These are phyloP conservation scores for Trachurus trachurus DNA, from an alignment of 2,797 vertebrate species.

Conservation along the genomic window DNA sequence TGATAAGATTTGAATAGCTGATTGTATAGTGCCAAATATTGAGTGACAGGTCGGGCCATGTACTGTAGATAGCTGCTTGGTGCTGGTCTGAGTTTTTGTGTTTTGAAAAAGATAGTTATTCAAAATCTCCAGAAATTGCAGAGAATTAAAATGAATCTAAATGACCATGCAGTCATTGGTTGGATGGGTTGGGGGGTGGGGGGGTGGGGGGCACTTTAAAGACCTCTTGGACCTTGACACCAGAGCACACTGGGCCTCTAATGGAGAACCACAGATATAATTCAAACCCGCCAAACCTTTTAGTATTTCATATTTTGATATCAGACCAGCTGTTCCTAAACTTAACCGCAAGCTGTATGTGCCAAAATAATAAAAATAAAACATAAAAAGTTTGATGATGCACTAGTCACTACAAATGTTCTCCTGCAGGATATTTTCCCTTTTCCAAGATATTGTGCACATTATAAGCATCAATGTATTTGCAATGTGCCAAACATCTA, in stretches of 20 bases:
- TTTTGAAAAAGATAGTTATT: not conserved
- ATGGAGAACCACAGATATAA: not conserved
- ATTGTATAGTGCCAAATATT: not conserved
- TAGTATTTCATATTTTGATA: too few species aligned
- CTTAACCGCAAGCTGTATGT: not conserved
- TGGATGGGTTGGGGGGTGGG: too few species aligned
- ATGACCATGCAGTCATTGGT: not conserved
- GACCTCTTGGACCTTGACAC: not conserved
- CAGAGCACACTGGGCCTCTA: not conserved
- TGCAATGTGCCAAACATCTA: not conserved
- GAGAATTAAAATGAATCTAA: not conserved
- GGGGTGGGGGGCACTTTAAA: too few species aligned
- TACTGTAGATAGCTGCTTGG: too few species aligned
- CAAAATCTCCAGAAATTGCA: constrained; percentile 1
- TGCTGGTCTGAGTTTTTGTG: not conserved
- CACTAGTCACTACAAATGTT: not conserved
- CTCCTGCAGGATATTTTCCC: not conserved
- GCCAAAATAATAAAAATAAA: not conserved
- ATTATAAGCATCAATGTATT: not conserved
- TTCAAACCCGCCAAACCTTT: not conserved
- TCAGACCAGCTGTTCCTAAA: not conserved
- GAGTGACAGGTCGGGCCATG: not conserved
- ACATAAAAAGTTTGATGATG: not conserved
- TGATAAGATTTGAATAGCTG: not conserved
- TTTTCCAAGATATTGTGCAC: not conserved